Evolutionary conservation across 2,888 invertebrate species (phyloP).

Genomic region (Erebia ligea): DNA sequence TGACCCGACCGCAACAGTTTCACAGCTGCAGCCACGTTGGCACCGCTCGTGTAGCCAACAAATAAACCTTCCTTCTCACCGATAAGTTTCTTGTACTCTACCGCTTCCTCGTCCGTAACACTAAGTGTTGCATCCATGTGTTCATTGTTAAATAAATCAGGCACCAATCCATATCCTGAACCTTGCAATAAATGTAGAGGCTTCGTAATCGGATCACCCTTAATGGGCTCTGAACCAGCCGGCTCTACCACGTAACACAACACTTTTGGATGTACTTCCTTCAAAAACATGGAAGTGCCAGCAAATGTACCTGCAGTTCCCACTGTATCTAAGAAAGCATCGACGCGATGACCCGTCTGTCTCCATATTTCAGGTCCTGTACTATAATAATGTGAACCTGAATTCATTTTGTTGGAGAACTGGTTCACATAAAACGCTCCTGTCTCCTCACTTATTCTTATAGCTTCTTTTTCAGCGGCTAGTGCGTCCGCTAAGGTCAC

Average conservation of each 20-base stretch:
- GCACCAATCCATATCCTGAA: conserved; percentile 72
- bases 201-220: conserved; percentile 68
- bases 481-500: conserved; percentile 70
- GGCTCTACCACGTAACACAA: conserved; percentile 71
- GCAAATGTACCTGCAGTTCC: conserved; percentile 74
- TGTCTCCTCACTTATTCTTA: conserved; percentile 59
- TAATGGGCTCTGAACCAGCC: conserved; percentile 68
- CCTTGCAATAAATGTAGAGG: conserved; percentile 75
- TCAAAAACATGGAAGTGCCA: conserved; percentile 68
- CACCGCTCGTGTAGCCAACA: conserved; percentile 75
- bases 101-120: conserved; percentile 69
- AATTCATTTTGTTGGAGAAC: conserved; percentile 65
- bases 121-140: conserved; percentile 67
- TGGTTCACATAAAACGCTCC: conserved; percentile 72
- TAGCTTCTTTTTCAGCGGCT: conserved; percentile 64
- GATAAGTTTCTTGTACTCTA: conserved; percentile 62
- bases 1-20: conserved; percentile 66
- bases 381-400: conserved; percentile 64
- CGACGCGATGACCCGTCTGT: conserved; percentile 71
- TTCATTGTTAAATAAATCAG: conserved; percentile 67
- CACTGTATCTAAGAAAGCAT: conserved; percentile 71
- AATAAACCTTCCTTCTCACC: conserved; percentile 73
- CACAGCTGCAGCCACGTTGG: conserved; percentile 74
- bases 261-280: conserved; percentile 65
- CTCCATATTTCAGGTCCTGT: conserved; percentile 78